Conservation (phyloP, 2,113 vertebrate genomes). For the Baryphthengus martii region DNA sequence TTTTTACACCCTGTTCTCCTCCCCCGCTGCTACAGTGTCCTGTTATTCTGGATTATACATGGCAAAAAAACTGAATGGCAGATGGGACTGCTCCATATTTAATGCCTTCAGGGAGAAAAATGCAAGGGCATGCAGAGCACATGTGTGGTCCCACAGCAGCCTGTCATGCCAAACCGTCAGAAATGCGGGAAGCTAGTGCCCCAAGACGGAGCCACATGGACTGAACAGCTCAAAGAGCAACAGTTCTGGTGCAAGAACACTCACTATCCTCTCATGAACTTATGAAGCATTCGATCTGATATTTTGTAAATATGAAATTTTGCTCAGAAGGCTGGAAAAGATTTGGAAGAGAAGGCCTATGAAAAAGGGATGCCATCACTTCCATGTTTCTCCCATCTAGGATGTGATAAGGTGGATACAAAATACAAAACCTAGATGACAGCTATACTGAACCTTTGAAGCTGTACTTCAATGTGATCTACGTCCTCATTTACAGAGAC, state of each 20-base stretch:
- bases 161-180: background rate
- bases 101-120: background rate
- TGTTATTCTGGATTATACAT: background rate
- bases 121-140: background rate
- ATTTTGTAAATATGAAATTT: background rate
- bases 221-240: background rate
- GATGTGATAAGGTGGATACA: background rate
- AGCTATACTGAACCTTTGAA: background rate
- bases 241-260: background rate
- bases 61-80: background rate
- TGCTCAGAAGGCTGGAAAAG: background rate
- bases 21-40: background rate
- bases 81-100: conserved; percentile 34
- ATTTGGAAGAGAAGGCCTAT: background rate
- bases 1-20: background rate
- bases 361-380: background rate
- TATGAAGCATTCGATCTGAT: background rate
- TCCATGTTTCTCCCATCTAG: background rate
- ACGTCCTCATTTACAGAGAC: background rate
- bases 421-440: background rate
- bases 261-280: background rate
- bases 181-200: background rate
- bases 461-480: background rate
- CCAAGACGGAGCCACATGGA: background rate
- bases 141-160: background rate